These are phyloP conservation scores for Trinectes maculatus DNA, from an alignment of 2,113 vertebrate species.

Conservation along the genomic window DNA sequence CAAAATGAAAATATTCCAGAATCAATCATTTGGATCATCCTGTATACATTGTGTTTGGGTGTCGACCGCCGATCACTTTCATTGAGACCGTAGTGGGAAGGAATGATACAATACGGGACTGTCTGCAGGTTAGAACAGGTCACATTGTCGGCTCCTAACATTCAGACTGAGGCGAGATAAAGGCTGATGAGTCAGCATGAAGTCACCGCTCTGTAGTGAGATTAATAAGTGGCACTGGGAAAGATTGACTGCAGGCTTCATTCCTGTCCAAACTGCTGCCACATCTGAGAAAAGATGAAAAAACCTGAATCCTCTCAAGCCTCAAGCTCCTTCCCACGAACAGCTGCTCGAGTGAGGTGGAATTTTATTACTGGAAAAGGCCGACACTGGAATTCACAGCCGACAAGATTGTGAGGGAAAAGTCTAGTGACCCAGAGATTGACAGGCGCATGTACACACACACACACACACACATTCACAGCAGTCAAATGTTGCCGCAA, in stretches of 20 bases:
- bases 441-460: conserved; percentile 30
- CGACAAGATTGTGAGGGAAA: conserved; percentile 54
- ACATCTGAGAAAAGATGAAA: conserved; percentile 30
- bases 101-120: too few species aligned
- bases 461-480: not conserved
- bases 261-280: conserved; percentile 62
- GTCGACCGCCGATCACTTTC: too few species aligned
- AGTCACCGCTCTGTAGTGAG: conserved; percentile 61
- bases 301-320: conserved; percentile 34
- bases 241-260: conserved; percentile 61
- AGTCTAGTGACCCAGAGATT: conserved; percentile 38
- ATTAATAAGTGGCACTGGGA: conserved; percentile 40
- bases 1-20: too few species aligned
- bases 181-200: conserved; percentile 68
- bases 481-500: conserved; percentile 45
- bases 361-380: conserved; percentile 65
- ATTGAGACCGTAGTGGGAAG: too few species aligned
- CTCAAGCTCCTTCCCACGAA: conserved; percentile 34
- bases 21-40: too few species aligned
- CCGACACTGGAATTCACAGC: conserved; percentile 64
- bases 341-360: conserved; percentile 63
- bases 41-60: too few species aligned
- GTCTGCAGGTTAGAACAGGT: too few species aligned
- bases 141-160: conserved; percentile 33
- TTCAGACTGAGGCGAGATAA: conserved; percentile 61